phyloP scores from a whole-genome alignment of 2,888 invertebrate species.

The Eulithis prunata region DNA sequence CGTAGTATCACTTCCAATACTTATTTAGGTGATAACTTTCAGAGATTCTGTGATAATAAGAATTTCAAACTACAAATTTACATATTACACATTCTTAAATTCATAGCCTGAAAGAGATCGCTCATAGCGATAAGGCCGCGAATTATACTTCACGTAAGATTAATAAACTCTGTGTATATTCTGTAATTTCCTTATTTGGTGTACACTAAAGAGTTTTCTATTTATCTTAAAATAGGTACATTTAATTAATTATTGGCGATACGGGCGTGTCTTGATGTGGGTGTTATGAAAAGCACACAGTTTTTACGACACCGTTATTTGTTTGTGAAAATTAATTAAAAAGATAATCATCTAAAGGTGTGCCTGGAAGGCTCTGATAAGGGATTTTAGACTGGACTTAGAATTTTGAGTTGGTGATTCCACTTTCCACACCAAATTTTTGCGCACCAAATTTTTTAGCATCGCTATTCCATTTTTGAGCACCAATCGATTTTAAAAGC shows the following conservation, averaged over 20 bases:
- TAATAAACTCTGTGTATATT: too few relatives aligned
- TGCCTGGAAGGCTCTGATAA: slow-evolving; percentile 53
- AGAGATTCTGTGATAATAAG: too few relatives aligned
- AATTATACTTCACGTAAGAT: too few relatives aligned
- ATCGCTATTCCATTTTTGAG: background rate
- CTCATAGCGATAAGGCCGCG: too few relatives aligned
- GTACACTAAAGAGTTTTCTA: background rate
- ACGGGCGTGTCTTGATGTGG: slow-evolving; percentile 42
- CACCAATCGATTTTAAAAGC: too few relatives aligned
- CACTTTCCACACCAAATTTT: too few relatives aligned
- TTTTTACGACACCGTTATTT: slow-evolving; percentile 57
- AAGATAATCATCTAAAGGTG: slow-evolving; percentile 58
- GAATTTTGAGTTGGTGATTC: background rate
- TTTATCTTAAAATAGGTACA: slow-evolving; percentile 19
- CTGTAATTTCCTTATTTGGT: too few relatives aligned
- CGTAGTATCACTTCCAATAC: too few relatives aligned
- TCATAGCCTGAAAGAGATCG: too few relatives aligned
- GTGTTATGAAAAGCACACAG: slow-evolving; percentile 40
- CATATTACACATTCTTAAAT: too few relatives aligned
- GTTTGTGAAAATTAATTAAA: slow-evolving; percentile 71
- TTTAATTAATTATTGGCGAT: slow-evolving; percentile 38
- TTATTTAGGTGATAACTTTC: too few relatives aligned
- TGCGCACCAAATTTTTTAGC: background rate
- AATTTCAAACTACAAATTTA: too few relatives aligned
- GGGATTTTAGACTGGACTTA: slow-evolving; percentile 14